A percentile compares a stretch with the other conserved stretches of the same genome.
phyloP scores from a whole-genome alignment of 2,888 invertebrate species.

The Caenorhabditis drosophilae region DNA sequence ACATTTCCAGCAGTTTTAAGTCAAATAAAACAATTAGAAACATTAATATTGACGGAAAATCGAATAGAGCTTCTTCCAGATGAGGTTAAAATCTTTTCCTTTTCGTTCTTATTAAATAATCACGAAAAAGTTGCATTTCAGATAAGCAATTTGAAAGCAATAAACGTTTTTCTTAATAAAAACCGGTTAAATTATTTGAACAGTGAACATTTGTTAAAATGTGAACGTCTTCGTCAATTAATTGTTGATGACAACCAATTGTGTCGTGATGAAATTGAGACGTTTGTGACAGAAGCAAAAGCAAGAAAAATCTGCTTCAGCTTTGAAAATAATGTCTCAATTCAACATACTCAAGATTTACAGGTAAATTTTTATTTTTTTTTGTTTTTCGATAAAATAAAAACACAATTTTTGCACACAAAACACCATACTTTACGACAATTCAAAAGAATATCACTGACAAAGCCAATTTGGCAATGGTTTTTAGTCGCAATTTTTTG shows the following conservation, averaged over 20 bases:
- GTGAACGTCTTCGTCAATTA: slow-evolving; percentile 86
- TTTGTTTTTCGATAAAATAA: too few relatives aligned
- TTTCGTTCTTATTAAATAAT: neutral
- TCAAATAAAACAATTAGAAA: slow-evolving; percentile 15
- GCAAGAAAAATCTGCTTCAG: slow-evolving; percentile 14
- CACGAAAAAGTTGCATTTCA: slow-evolving; percentile 67
- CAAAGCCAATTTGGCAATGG: neutral
- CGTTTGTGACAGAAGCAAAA: slow-evolving; percentile 71
- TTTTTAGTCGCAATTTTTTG: slow-evolving; percentile 5
- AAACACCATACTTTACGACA: slow-evolving; percentile 16
- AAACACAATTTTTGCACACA: slow-evolving; percentile 55
- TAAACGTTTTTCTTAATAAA: slow-evolving; percentile 91
- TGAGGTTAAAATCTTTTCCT: slow-evolving; percentile 8
- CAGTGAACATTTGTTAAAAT: slow-evolving; percentile 74
- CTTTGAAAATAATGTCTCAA: slow-evolving; percentile 24
- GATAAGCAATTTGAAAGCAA: slow-evolving; percentile 79
- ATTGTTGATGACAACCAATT: slow-evolving; percentile 94
- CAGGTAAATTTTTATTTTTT: slow-evolving; percentile 10
- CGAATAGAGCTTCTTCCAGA: slow-evolving; percentile 28
- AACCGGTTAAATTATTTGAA: slow-evolving; percentile 79
- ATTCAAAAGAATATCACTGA: too few relatives aligned
- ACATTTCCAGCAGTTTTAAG: slow-evolving; percentile 20
- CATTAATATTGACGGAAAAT: slow-evolving; percentile 24
- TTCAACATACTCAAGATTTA: slow-evolving; percentile 16
- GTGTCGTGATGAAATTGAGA: slow-evolving; percentile 74